Evolutionary conservation across 2,113 vertebrate species (phyloP).

Genomic region (Vidua macroura): DNA sequence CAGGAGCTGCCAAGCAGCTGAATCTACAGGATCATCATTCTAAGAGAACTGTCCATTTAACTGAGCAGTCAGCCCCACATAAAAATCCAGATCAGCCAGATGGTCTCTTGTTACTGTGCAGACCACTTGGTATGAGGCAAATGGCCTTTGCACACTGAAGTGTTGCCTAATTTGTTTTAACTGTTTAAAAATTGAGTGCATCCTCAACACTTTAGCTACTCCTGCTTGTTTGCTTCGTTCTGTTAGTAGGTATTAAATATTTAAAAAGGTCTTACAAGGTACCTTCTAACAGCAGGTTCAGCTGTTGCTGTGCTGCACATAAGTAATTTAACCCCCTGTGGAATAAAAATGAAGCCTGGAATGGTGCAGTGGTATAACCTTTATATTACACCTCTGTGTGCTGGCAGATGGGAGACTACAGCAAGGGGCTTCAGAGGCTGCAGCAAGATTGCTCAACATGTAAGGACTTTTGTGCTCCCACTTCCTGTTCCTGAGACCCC

Average conservation of each 20-base stretch:
- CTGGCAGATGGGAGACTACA: neutral
- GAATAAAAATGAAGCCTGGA: neutral
- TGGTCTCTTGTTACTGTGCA: neutral
- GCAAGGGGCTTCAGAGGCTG: neutral
- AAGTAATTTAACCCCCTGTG: neutral
- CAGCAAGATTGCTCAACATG: accelerated
- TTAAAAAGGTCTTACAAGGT: neutral
- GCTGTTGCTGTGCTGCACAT: neutral
- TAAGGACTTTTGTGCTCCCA: neutral
- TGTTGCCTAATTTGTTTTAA: neutral
- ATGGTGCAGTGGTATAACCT: neutral
- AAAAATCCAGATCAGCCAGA: slow-evolving; percentile 6
- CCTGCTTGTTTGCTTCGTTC: neutral
- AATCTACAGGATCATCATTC: neutral
- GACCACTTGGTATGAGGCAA: neutral
- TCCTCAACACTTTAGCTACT: neutral
- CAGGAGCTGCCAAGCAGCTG: neutral
- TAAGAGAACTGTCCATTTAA: neutral
- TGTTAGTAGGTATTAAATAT: neutral
- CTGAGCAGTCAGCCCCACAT: neutral
- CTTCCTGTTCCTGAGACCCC: neutral
- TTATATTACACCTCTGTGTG: neutral
- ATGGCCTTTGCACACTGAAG: neutral
- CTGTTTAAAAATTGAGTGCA: slow-evolving; percentile 9
- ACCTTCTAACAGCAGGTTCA: neutral